Percentiles rank a stretch among this genome's conserved stretches.
Evolutionary conservation across 2,888 invertebrate species (phyloP).

Genomic region (Exephanes ischioxanthus): DNA sequence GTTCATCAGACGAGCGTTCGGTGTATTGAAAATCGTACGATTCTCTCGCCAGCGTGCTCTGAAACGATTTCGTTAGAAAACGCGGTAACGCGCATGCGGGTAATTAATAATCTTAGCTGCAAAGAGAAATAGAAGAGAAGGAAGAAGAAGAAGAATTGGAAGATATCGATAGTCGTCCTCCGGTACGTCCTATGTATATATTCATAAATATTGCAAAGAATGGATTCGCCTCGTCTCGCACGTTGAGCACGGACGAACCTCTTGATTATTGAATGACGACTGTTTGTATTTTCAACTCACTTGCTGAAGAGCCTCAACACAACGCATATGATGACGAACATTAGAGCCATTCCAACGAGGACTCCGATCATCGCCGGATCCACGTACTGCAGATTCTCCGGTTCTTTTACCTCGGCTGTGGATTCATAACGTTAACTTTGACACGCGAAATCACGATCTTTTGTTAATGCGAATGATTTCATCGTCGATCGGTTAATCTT

Average conservation of each 20-base stretch:
- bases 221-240: background rate
- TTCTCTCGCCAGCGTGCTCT: slow-evolving; percentile 97
- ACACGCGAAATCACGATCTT: background rate
- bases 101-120: background rate
- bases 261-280: background rate
- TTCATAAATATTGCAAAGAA: background rate
- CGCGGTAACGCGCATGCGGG: slow-evolving; percentile 1
- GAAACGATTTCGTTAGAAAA: slow-evolving; percentile 79
- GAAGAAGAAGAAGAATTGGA: background rate
- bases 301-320: slow-evolving; percentile 96
- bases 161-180: slow-evolving; percentile 18
- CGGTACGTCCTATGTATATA: background rate
- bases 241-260: background rate
- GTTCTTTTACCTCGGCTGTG: slow-evolving; percentile 87
- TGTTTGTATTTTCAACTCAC: slow-evolving; percentile 86
- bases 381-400: slow-evolving; percentile 89
- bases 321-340: slow-evolving; percentile 97
- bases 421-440: slow-evolving; percentile 65
- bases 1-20: slow-evolving; percentile 97
- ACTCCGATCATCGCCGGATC: slow-evolving; percentile 97
- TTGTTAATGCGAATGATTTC: slow-evolving; percentile 27
- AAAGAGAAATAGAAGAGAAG: background rate
- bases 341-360: slow-evolving; percentile 95
- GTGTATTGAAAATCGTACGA: slow-evolving; percentile 97
- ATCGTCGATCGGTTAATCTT: slow-evolving; percentile 19